Conservation (phyloP, 1,140 invertebrate genomes). For the Pseudobourletiella spinata region DNA sequence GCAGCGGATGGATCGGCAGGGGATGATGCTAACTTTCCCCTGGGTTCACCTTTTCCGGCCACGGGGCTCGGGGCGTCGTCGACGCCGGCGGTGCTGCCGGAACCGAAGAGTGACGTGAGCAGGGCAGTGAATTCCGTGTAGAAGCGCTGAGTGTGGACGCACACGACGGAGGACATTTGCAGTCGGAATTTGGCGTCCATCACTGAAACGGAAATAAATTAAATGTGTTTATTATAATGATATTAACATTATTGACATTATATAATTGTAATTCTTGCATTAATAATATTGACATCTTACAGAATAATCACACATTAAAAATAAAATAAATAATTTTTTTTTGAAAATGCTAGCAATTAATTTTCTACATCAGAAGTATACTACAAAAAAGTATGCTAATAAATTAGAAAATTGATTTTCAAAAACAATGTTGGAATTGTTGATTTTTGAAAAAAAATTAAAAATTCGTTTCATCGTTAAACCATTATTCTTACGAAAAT, state of each 20-base stretch:
- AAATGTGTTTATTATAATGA: conserved; percentile 24
- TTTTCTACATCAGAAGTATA: no score
- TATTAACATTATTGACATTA: not conserved
- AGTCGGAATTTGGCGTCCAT: conserved; percentile 70
- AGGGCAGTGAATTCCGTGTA: conserved; percentile 65
- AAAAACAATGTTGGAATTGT: no score
- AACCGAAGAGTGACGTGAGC: conserved; percentile 36
- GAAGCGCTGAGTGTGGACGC: conserved; percentile 91
- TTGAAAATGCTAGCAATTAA: no score
- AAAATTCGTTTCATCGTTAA: no score
- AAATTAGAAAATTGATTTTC: no score
- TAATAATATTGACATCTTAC: no score
- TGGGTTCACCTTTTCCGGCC: not conserved
- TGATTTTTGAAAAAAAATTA: no score
- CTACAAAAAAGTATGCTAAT: no score
- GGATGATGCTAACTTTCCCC: not conserved
- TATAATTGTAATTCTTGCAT: not conserved
- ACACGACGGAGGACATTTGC: conserved; percentile 77
- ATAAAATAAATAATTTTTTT: no score
- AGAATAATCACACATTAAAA: no score
- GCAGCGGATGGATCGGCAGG: not conserved
- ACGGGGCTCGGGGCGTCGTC: not conserved
- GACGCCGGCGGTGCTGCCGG: not conserved
- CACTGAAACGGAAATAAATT: conserved; percentile 39
- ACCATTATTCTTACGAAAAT: no score